Conservation (phyloP, 2,113 vertebrate genomes). For the Gracilinanus agilis region DNA sequence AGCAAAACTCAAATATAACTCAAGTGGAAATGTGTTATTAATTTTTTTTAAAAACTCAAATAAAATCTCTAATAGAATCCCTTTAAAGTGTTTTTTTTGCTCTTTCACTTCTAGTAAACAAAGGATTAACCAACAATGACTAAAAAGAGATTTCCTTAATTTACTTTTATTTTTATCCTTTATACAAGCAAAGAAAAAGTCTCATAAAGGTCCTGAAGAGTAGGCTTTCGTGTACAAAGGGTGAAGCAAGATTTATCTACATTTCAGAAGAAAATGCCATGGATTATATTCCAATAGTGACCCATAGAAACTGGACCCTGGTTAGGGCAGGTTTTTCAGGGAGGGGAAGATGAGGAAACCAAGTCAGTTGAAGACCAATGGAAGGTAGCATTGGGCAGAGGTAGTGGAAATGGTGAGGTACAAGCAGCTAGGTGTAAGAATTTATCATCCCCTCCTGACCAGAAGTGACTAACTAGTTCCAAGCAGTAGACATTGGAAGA, state of each 20-base stretch:
- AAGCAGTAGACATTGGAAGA: not conserved
- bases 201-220: not conserved
- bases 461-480: not conserved
- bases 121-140: not conserved
- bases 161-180: not conserved
- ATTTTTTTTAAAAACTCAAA: not conserved
- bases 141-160: not conserved
- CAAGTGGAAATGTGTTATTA: no score
- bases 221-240: not conserved
- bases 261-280: not conserved
- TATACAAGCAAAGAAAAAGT: not conserved
- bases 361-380: not conserved
- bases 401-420: no score
- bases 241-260: not conserved
- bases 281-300: not conserved
- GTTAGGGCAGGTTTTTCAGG: not conserved
- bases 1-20: not conserved
- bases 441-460: not conserved
- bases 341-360: not conserved
- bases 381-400: not conserved
- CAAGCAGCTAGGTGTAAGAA: not conserved
- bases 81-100: not conserved
- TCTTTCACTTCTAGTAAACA: not conserved
- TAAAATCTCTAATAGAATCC: not conserved
- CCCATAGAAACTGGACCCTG: not conserved